phyloP scores from a whole-genome alignment of 2,888 invertebrate species.

The Tortrix viridana region DNA sequence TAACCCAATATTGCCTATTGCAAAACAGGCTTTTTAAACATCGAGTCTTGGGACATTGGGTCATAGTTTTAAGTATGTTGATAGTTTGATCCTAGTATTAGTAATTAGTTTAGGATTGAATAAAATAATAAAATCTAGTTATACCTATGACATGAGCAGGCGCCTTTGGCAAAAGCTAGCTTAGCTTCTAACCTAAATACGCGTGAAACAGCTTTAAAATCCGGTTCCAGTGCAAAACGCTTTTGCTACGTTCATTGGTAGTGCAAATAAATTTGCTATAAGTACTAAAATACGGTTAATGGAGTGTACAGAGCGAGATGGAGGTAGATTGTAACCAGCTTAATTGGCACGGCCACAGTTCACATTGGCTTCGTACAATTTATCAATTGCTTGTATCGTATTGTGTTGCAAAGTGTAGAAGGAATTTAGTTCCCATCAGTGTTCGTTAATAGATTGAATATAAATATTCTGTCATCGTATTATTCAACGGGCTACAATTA shows the following conservation, averaged over 20 bases:
- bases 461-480: slow-evolving; percentile 38
- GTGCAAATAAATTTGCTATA: slow-evolving; percentile 8
- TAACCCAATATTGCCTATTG: no score
- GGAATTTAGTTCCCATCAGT: slow-evolving; percentile 57
- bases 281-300: slow-evolving; percentile 9
- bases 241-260: neutral
- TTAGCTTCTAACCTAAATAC: no score
- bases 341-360: slow-evolving; percentile 66
- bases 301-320: slow-evolving; percentile 42
- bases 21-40: no score
- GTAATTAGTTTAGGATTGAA: no score
- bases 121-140: no score
- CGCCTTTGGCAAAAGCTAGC: no score
- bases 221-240: neutral
- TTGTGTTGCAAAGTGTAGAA: slow-evolving; percentile 40
- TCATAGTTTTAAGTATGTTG: no score
- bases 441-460: slow-evolving; percentile 67
- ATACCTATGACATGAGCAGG: no score
- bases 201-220: neutral
- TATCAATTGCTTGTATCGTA: slow-evolving; percentile 67
- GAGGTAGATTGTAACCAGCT: slow-evolving; percentile 59
- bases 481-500: no score
- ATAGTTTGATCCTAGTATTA: no score
- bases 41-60: no score
- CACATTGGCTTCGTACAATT: slow-evolving; percentile 62